Base-by-base conservation (phyloP, 2,888 invertebrate species). In the Plebejus anna region DNA sequence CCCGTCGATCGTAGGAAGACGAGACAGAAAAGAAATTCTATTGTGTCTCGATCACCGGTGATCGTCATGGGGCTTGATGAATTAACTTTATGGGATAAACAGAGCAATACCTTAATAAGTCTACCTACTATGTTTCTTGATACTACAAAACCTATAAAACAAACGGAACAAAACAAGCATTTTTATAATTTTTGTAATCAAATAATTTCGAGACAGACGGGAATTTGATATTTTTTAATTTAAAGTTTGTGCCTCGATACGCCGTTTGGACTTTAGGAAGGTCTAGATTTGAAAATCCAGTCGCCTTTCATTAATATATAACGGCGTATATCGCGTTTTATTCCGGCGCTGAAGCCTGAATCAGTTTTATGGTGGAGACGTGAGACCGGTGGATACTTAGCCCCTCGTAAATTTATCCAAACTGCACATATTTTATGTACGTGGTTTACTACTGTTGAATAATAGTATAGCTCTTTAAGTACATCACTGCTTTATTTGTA, bases 361-460 rank as follows among this genome's bases (percentile, higher is more conserved):
- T 88, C 90, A 88, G 88, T 88, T 92, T 92, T 92, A 92, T 90
- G 86, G 88, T 81, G 76, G 80, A 81, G 84, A 92, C 92, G 92
- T 92, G 92, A 85, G 87, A 83, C 87, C 83, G 83, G 81, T 82
- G 81, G 80, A 83, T 85, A 84, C 86, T 86, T 89, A 89, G 86
- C 81, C 81, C 84, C 80, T 87, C 88, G 89, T 89, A 89, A 89
- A 89, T 88, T 87, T 87, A 80, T 81, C 81, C 79, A 79, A 79
- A 80, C 80, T 81, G 81, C 81, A 80, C 81, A 79, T 82, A 82
- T 83, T 83, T 83, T 82, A 82, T 85, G 83, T 83, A 81, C 81
- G 80, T 78, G 72, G 76, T 79, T 76, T 71, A 71, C 38, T 71
- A 76, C 59, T 57, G 76, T 76, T 76, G 71, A 57, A 72, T 71